These are phyloP conservation scores for Lypha dubia DNA, from an alignment of 2,888 invertebrate genomes.

Conservation along the genomic window DNA sequence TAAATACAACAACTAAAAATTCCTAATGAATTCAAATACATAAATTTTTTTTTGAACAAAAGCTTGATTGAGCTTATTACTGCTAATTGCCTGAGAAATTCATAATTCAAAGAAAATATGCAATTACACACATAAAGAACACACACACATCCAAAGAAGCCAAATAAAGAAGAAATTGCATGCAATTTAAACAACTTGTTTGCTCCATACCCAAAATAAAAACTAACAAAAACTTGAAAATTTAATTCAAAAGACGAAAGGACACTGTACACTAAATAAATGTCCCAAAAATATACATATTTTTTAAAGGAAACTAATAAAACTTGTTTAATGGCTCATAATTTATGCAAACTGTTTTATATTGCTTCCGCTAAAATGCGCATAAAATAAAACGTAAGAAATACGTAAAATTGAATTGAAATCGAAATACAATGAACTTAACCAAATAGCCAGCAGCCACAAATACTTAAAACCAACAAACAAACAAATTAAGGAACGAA, in stretches of 20 bases:
- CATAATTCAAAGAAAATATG: conserved; percentile 20
- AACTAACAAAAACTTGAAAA: conserved; percentile 6
- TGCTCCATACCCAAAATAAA: not conserved
- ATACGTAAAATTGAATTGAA: conserved; percentile 4
- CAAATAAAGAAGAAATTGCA: not conserved
- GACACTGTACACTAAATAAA: not conserved
- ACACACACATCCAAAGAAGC: not conserved
- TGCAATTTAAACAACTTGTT: conserved; percentile 20
- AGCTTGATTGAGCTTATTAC: conserved; percentile 8
- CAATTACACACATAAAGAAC: not conserved
- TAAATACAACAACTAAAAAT: not conserved
- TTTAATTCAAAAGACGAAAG: conserved; percentile 19
- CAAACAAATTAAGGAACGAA: not conserved
- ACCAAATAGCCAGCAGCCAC: conserved; percentile 24
- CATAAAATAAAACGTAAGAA: not conserved
- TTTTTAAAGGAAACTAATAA: conserved; percentile 61
- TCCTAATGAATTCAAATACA: conserved; percentile 24
- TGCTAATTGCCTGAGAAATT: conserved; percentile 27
- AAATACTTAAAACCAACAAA: not conserved
- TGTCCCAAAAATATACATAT: not conserved
- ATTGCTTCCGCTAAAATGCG: conserved; percentile 16
- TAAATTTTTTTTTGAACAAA: not conserved
- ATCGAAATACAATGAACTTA: conserved; percentile 21
- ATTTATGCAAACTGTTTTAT: conserved; percentile 66
- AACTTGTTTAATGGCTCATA: conserved; percentile 66